Conservation (phyloP, 2,888 invertebrate genomes). For the Cylloceria caligata region DNA sequence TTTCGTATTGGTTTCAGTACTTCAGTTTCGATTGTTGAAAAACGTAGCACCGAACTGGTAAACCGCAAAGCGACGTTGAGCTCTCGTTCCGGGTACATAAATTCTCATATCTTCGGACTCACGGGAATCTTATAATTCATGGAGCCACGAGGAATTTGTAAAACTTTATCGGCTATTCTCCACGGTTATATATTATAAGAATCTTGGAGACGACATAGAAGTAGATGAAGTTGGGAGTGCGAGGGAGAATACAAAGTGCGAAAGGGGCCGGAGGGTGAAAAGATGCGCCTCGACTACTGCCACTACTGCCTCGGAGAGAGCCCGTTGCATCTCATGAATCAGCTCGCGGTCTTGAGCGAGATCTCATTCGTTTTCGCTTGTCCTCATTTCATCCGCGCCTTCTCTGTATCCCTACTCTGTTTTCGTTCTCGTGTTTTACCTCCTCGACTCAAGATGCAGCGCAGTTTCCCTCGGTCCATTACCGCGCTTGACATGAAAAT, state of each 20-base stretch:
- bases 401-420: neutral
- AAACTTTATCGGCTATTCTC: constrained; percentile 66
- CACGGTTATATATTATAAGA: constrained; percentile 49
- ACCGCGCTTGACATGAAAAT: constrained; percentile 59
- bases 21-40: neutral
- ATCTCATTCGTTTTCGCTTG: constrained; percentile 56
- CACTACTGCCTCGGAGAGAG: constrained; percentile 9
- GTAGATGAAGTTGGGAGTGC: constrained; percentile 18
- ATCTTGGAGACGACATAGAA: constrained; percentile 48
- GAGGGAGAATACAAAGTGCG: constrained; percentile 7
- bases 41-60: constrained; percentile 12
- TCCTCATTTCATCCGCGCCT: neutral
- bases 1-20: neutral
- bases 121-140: constrained; percentile 64
- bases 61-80: constrained; percentile 22
- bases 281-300: constrained; percentile 23
- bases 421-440: constrained; percentile 29
- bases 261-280: neutral
- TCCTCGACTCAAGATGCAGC: constrained; percentile 32
- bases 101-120: constrained; percentile 51
- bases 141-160: constrained; percentile 64
- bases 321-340: constrained; percentile 61
- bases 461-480: constrained; percentile 53
- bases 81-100: constrained; percentile 31
- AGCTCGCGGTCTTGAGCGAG: constrained; percentile 57